Percentiles rank a stretch among this genome's conserved stretches.
These are phyloP conservation scores for Drosophila kanapiae DNA, from an alignment of 1,140 invertebrate species.

Conservation along the genomic window DNA sequence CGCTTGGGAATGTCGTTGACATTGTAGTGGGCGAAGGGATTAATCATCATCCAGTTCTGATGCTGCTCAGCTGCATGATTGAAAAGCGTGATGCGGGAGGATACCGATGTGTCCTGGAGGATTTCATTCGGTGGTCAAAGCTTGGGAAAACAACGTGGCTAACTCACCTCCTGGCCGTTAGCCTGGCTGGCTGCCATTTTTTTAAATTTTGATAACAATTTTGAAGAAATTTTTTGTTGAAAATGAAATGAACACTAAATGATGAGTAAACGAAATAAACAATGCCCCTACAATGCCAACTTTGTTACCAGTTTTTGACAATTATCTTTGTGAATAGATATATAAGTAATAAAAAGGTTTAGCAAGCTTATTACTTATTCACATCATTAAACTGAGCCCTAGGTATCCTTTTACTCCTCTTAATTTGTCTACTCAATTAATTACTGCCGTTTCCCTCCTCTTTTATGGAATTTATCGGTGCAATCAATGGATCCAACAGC, in stretches of 20 bases:
- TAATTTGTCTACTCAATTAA: neutral
- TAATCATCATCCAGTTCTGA: slow-evolving; percentile 61
- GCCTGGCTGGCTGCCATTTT: slow-evolving; percentile 24
- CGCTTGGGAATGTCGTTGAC: slow-evolving; percentile 62
- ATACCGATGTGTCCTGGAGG: slow-evolving; percentile 48
- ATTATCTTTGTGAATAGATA: too few relatives aligned
- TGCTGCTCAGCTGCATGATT: slow-evolving; percentile 62
- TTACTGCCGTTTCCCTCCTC: neutral
- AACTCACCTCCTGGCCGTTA: slow-evolving; percentile 1
- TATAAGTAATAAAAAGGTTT: neutral
- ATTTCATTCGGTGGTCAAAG: neutral
- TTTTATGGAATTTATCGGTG: neutral
- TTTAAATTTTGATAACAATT: neutral
- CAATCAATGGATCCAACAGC: neutral
- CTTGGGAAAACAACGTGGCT: neutral
- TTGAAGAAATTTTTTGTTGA: slow-evolving; percentile 1
- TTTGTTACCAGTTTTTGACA: neutral
- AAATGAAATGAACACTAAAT: slow-evolving; percentile 1
- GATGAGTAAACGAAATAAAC: neutral
- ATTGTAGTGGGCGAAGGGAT: slow-evolving; percentile 62
- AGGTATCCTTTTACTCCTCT: too few relatives aligned
- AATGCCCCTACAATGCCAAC: neutral
- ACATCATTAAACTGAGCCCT: too few relatives aligned
- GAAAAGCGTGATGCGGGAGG: slow-evolving; percentile 58
- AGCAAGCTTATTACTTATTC: neutral